Base-by-base conservation (phyloP, 1,140 invertebrate species). In the Paraescarpia echinospica region DNA sequence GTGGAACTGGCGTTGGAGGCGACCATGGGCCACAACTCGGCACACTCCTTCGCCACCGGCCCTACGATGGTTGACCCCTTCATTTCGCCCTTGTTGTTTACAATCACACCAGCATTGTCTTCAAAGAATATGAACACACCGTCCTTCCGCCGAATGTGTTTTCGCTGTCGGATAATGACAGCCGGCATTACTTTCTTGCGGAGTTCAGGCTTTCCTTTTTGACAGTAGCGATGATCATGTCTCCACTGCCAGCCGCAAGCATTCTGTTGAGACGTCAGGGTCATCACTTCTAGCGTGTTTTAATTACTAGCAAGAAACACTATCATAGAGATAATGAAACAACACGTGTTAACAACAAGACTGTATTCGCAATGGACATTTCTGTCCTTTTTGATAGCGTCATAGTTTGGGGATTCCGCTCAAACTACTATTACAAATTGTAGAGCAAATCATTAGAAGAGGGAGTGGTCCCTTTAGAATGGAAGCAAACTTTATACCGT, bases 81-180 rank as follows among this genome's bases (percentile, higher is more conserved):
- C 99, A 99, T 99, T 97, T 99, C 99, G 93, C 99, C 99, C 97
- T 99, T 99, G 96, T 99, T 99, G 96, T 99, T 99, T 33, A 99
- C 99, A 96, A 99, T 99, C 41, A 99, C 99, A 59, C 99, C 99
- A 34, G 99, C 99, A 97, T 99, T 99, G 96, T 99, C 99, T 96
- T 99, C 99, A 96, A 99, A 99, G 96, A 99, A 99, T 96, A 99
- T 99, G 96, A 99, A 99, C 35, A 98, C 97, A 34, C 99, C 99
- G 96, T 99, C 99, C 97, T 99, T 99, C 98, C 99, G 99, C 93
- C 99, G 97, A 96, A 99, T 99, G 5, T 98, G 98, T 97, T 99
- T 99, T 93, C 99, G 97, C 96, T 99, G 99, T 95, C 99, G 97
- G 95, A 99, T 99, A 2, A 99, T 99, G 92, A 99, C 99, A 94